Evolutionary conservation across 2,797 vertebrate species (phyloP).

Genomic region (Leptatherina wallacei): DNA sequence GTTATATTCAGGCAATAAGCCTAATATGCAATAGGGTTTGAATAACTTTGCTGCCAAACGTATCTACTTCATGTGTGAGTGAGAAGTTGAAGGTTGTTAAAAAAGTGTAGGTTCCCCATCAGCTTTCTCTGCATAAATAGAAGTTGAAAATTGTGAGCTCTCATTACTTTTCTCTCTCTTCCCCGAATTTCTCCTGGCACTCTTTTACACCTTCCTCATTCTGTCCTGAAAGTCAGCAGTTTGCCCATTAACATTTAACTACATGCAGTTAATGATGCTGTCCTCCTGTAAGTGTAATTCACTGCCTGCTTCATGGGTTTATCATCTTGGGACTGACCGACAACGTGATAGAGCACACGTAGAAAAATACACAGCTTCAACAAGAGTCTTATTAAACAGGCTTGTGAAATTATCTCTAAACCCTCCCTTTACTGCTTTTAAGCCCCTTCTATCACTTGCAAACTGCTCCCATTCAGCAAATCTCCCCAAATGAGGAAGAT

Average conservation of each 20-base stretch:
- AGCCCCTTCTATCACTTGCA: slow-evolving; percentile 38
- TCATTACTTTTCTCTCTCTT: slow-evolving; percentile 4
- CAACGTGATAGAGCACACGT: slow-evolving; percentile 25
- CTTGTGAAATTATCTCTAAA: slow-evolving; percentile 56
- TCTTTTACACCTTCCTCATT: slow-evolving; percentile 33
- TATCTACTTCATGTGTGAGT: slow-evolving; percentile 2
- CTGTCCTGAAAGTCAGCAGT: slow-evolving; percentile 51
- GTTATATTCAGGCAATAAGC: no score
- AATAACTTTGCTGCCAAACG: background rate
- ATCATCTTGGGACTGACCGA: slow-evolving; percentile 28
- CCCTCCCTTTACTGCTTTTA: slow-evolving; percentile 45
- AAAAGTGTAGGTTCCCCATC: slow-evolving; percentile 15
- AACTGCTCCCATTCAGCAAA: slow-evolving; percentile 40
- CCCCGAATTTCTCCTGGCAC: slow-evolving; percentile 14
- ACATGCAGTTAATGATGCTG: slow-evolving; percentile 62
- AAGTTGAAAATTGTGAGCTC: slow-evolving; percentile 30
- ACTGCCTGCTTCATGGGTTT: slow-evolving; percentile 62
- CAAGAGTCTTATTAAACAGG: slow-evolving; percentile 57
- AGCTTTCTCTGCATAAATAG: slow-evolving; percentile 46
- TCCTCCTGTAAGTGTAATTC: slow-evolving; percentile 67
- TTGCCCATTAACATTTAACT: slow-evolving; percentile 74
- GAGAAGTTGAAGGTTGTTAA: slow-evolving; percentile 34
- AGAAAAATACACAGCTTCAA: slow-evolving; percentile 47
- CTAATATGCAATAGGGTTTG: background rate
- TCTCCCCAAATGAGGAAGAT: slow-evolving; percentile 38